Base-by-base conservation (phyloP, 2,797 vertebrate genomes). In the Phylloscopus collybita region DNA sequence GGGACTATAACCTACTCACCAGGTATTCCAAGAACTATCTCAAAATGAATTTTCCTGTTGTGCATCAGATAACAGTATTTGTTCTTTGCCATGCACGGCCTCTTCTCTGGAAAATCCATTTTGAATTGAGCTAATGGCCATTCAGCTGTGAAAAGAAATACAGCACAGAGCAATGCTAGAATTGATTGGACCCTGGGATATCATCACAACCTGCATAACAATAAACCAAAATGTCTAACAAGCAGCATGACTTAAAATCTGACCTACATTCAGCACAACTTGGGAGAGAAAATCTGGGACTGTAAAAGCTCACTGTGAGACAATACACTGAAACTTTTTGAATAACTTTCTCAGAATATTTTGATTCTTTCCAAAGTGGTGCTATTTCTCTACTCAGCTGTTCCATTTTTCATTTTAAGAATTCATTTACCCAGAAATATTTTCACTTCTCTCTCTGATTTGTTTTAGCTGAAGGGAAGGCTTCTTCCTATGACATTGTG, bases 101-200 rank as follows among this genome's bases (percentile, higher is more conserved):
- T 64, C 47, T 74, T 51, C 51, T 80, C 66, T 86, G 88, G 65
- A 83, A 96, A 94, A 93, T 67, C 76, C 59, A 88, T 78, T 94
- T 78, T 65, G 51, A 60, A n/a, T 90, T 88, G 76, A 92, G 38
- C 57, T 91, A 94, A 64, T 79, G 76, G 49, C 62, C 50, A 57
- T 69, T 86, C 73, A 61, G 32, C n/a, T 93, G 76, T 62, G 61
- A 53, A 90, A 88, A 78, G 40, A 92, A 93, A 86, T 64, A 69
- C 3, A 38, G 30, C n/a, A 59, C 2, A 54, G 23, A 90, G 47
- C 45, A 86, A 38, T 16, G 25, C 7, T 49, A 25, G 75, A 73
- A 91, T 78, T 86, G 66, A 81, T 64, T 71, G n/a, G 47, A 50
- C 49, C 1, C 1, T 38, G 12, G 50, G 50, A 72, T 84, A 66